A percentile compares a stretch with the other conserved stretches of the same genome.
phyloP scores from a whole-genome alignment of 2,888 invertebrate genomes.

The Drepanosiphum platanoidis region DNA sequence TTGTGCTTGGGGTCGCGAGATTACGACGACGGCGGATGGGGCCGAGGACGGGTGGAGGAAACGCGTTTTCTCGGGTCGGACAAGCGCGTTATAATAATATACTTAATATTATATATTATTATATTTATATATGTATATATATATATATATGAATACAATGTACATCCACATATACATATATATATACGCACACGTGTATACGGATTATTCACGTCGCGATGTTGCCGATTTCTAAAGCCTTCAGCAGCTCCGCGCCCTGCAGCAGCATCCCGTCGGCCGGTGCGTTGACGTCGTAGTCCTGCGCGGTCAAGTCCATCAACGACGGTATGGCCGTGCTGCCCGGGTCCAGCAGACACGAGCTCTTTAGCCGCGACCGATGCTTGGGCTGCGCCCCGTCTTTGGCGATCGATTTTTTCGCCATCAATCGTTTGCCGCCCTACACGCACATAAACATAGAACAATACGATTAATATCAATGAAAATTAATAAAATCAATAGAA shows the following conservation, averaged over 20 bases:
- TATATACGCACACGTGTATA: no score
- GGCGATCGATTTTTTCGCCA: conserved; percentile 35
- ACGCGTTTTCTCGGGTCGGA: no score
- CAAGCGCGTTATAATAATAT: no score
- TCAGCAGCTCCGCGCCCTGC: conserved; percentile 70
- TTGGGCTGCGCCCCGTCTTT: conserved; percentile 33
- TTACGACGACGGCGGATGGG: background rate
- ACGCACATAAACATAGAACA: no score
- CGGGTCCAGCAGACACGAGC: conserved; percentile 68
- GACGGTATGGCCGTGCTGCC: conserved; percentile 68
- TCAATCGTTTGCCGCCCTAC: background rate
- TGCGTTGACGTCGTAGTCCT: conserved; percentile 71
- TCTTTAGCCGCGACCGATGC: conserved; percentile 63
- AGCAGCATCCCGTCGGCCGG: conserved; percentile 68
- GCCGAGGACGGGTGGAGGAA: background rate
- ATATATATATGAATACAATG: no score
- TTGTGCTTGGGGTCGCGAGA: background rate
- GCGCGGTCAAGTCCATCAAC: conserved; percentile 69
- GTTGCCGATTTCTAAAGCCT: conserved; percentile 67
- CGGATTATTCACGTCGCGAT: conserved; percentile 54
- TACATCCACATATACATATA: no score
- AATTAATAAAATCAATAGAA: no score
- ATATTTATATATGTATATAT: no score
- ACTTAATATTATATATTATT: no score
- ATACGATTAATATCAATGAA: no score